phyloP scores from a whole-genome alignment of 2,113 vertebrate species.

The Scortum barcoo region DNA sequence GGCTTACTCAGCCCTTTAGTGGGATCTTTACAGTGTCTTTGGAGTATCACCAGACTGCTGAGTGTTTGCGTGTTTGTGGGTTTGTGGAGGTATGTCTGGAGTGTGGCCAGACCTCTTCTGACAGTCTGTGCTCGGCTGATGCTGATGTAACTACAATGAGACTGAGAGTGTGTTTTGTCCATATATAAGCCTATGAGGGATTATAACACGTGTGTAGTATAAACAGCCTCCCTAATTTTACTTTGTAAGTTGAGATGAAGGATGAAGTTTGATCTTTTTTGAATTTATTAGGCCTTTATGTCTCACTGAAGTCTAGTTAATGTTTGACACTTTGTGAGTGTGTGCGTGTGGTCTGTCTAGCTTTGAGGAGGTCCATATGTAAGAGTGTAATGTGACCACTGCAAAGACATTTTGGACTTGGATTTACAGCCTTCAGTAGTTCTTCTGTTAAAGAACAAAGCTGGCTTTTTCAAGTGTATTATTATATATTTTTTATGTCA shows the following conservation, averaged over 20 bases:
- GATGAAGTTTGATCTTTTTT: constrained; percentile 54
- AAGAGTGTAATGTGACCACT: constrained; percentile 15
- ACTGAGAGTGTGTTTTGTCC: constrained; percentile 10
- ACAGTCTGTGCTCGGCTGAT: constrained; percentile 42
- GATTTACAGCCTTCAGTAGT: background rate
- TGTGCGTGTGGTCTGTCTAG: constrained; percentile 47
- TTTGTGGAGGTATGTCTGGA: constrained; percentile 50
- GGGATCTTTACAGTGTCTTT: constrained; percentile 31
- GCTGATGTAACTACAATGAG: constrained; percentile 10
- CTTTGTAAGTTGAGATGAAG: no score
- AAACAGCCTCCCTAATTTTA: no score
- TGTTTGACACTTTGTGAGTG: constrained; percentile 42
- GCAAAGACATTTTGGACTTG: background rate
- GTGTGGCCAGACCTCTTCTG: constrained; percentile 56
- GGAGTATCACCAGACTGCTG: constrained; percentile 29
- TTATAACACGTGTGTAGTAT: constrained; percentile 16
- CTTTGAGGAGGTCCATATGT: constrained; percentile 51
- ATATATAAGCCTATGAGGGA: background rate
- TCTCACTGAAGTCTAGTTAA: constrained; percentile 60
- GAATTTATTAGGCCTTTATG: constrained; percentile 58
- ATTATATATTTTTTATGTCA: background rate
- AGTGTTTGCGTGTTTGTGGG: constrained; percentile 8
- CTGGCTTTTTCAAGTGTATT: constrained; percentile 1
- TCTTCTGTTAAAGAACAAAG: background rate
- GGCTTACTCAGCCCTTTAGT: constrained; percentile 35